Conservation (phyloP, 2,113 vertebrate genomes). For the Lampris megalopsis region DNA sequence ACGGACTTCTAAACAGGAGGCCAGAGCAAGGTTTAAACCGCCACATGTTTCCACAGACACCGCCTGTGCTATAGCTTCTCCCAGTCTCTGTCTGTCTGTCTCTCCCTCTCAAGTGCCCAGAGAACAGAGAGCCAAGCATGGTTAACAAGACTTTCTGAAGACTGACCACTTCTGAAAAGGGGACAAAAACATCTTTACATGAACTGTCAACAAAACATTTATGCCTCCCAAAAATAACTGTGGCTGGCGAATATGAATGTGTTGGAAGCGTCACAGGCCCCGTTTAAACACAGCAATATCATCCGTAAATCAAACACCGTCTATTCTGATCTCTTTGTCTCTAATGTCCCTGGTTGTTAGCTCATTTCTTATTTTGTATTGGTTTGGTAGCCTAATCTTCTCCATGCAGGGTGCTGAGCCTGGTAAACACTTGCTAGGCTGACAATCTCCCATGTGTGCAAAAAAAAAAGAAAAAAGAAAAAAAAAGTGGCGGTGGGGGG, state of each 20-base stretch:
- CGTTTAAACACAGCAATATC: slow-evolving; percentile 51
- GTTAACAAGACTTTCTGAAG: slow-evolving; percentile 62
- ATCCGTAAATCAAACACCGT: slow-evolving; percentile 63
- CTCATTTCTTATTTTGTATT: slow-evolving; percentile 55
- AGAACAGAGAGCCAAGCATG: slow-evolving; percentile 42
- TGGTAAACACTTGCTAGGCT: slow-evolving; percentile 51
- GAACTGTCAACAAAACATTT: slow-evolving; percentile 70
- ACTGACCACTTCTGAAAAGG: slow-evolving; percentile 72
- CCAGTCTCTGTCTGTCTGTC: slow-evolving; percentile 48
- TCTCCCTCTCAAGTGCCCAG: slow-evolving; percentile 46
- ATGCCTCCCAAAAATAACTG: slow-evolving; percentile 65
- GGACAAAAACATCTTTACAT: slow-evolving; percentile 62
- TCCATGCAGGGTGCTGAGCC: slow-evolving; percentile 19
- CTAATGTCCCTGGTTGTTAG: slow-evolving; percentile 59
- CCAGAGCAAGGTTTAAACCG: slow-evolving; percentile 67
- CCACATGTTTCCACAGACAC: slow-evolving; percentile 66
- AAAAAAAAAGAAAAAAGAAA: neutral
- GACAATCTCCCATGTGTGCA: slow-evolving; percentile 35
- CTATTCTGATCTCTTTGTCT: slow-evolving; percentile 55
- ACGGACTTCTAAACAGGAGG: slow-evolving; percentile 64
- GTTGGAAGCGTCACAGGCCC: slow-evolving; percentile 52
- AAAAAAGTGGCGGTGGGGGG: neutral
- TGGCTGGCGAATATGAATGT: slow-evolving; percentile 64
- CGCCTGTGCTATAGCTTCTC: slow-evolving; percentile 33
- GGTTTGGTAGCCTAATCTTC: slow-evolving; percentile 52